Evolutionary conservation across 2,888 invertebrate species (phyloP), one percentile per base, ranked within the genome.

Genomic region (Antheraea assamensis): DNA sequence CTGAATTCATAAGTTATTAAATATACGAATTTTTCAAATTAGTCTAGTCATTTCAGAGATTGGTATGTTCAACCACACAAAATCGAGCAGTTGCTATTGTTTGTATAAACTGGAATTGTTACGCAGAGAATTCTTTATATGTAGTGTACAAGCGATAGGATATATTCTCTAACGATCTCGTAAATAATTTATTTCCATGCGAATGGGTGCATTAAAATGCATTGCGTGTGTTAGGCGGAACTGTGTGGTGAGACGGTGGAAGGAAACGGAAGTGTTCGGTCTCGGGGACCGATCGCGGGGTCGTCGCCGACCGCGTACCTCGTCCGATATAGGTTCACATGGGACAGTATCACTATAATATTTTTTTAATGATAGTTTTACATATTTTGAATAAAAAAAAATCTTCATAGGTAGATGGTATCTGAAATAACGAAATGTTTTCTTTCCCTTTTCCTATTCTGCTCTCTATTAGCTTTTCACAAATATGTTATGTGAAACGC

Each of bases 221-320:
- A 83, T 80, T 82, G 78, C 79, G 79, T 80, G 81, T 75, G 30
- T 64, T 81, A 74, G 80, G 79, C 86, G 87, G 87, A 87, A 86
- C 87, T 83, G 78, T 87, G 87, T 79, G 87, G 87, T 83, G 79
- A 80, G 80, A 76, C 79, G 77, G 82, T 83, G 81, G 80, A 78
- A 84, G 87, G 87, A 87, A 87, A 77, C 87, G 87, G 87, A 87
- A 85, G 85, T 81, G 79, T 74, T 81, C 79, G 80, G 78, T 84
- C 83, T 77, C 83, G 80, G 78, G 66, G 74, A 55, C n/a, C 80
- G 81, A 78, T 84, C 83, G 78, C 83, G 81, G 78, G 71, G 74
- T 70, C 27, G 49, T 49, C 83, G 80, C 78, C 79, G 75, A 81
- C 80, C 80, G 82, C 49, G 30, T 68, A 27, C 31, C 35, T 58